Evolutionary conservation across 2,888 invertebrate species (phyloP), one percentile per base, ranked within the genome.

Genomic region (Diploptera punctata): DNA sequence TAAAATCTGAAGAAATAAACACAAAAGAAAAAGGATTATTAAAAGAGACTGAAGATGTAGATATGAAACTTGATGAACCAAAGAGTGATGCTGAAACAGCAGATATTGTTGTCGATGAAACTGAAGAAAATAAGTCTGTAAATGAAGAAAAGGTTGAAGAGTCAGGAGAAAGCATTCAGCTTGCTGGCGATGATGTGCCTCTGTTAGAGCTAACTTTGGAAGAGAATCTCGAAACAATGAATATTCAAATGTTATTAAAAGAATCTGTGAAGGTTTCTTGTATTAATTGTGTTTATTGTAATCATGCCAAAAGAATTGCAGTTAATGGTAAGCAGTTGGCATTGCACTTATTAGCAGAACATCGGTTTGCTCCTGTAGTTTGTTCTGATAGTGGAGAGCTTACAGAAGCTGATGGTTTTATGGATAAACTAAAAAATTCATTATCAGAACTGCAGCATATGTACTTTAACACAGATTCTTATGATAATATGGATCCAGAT

Each of bases 301-400:
- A 94, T 80, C 94, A 95, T 84, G 94, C 93, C 0, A 87, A 93
- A 21, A 91, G 92, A 78, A 93, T 95, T 77, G 92, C 93, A 13
- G 93, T 95, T 0, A 93, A 94, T 81, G 94, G 92, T 67, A 90
- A 91, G 80, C 93, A 93, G 79, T 84, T 95, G 67, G 91, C 91
- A 7, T 82, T 94, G 49, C 95, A 95, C 80, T 88, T 95, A 82
- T 89, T 94, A 18, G 88, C 90, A 0, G 88, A 93, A 79, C 95
- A 95, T 82, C 87, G 92, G 7, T 94, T 93, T 81, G 88, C 89
- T n/a, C 92, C 92, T 3, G 89, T 90, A 0, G 92, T 92, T 18
- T 73, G 70, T 44, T 70, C 70, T 9, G 73, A 73, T 16, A 70
- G 69, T 47, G 67, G 65, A 19, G 70, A 69, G 67, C 33, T 67